Evolutionary conservation across 2,888 invertebrate species (phyloP).

Genomic region (Coelinius sp.): DNA sequence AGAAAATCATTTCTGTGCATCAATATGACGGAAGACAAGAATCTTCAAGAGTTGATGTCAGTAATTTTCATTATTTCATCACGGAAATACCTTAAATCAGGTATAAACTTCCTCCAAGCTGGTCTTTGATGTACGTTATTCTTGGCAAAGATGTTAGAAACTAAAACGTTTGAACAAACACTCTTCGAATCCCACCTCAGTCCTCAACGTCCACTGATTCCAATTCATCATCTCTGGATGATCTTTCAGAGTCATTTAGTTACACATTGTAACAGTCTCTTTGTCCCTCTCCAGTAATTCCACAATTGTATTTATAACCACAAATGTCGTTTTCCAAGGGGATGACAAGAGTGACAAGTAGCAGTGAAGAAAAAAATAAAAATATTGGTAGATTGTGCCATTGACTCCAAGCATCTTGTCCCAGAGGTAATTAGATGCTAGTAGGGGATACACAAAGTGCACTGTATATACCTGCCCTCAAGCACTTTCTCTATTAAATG

Average conservation of each 20-base stretch:
- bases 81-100: not conserved
- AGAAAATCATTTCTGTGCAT: not conserved
- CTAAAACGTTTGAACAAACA: constrained; percentile 34
- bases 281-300: not conserved
- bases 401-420: not conserved
- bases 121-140: constrained; percentile 39
- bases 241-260: not conserved
- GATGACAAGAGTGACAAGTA: not conserved
- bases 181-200: constrained; percentile 25
- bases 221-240: constrained; percentile 30
- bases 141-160: constrained; percentile 29
- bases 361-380: not conserved
- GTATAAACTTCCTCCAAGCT: constrained; percentile 11
- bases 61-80: not conserved
- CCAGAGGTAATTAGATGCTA: constrained; percentile 25
- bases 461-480: constrained; percentile 11
- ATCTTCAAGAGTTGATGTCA: too few species aligned
- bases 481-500: constrained; percentile 37
- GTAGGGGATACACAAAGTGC: not conserved
- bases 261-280: not conserved
- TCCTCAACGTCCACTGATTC: constrained; percentile 16
- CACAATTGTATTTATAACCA: constrained; percentile 26
- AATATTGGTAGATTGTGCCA: not conserved
- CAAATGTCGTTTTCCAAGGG: not conserved
- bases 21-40: too few species aligned